Evolutionary conservation across 2,797 vertebrate genomes (phyloP).

Genomic region (Aselliscus stoliczkanus): DNA sequence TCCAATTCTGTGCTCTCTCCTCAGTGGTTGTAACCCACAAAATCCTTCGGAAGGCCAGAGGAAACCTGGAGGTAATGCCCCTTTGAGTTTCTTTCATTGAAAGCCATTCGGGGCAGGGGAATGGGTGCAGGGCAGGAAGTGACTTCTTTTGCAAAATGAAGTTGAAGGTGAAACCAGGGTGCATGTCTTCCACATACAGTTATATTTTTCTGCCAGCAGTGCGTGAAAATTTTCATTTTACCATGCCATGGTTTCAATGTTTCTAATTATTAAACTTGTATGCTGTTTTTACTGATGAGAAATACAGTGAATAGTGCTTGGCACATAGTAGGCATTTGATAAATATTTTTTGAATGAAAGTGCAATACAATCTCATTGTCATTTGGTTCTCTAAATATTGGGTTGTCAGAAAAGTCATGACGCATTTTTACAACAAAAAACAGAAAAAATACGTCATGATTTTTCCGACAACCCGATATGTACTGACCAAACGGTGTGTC

Average conservation of each 20-base stretch:
- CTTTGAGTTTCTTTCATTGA: background rate
- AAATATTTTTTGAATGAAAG: background rate
- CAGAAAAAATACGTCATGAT: too few species aligned
- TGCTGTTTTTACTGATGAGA: background rate
- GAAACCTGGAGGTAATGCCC: constrained; percentile 91
- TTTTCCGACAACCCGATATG: too few species aligned
- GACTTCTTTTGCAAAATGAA: background rate
- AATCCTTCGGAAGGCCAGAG: constrained; percentile 93
- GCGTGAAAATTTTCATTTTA: too few species aligned
- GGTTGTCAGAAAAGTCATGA: too few species aligned
- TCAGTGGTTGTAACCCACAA: constrained; percentile 92
- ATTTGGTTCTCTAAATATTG: background rate
- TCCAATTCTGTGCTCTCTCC: constrained; percentile 6
- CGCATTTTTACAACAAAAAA: too few species aligned
- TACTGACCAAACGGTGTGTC: background rate
- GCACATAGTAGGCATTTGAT: background rate
- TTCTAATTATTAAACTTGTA: background rate
- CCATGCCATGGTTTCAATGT: background rate
- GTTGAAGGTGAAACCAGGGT: background rate
- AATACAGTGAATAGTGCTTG: background rate
- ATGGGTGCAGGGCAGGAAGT: background rate
- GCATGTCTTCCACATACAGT: accelerated
- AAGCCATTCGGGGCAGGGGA: accelerated
- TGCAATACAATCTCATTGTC: background rate
- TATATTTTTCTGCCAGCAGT: background rate